A percentile compares a stretch with the other conserved stretches of the same genome.
Conservation (phyloP, 2,797 vertebrate species). For the Betta splendens region DNA sequence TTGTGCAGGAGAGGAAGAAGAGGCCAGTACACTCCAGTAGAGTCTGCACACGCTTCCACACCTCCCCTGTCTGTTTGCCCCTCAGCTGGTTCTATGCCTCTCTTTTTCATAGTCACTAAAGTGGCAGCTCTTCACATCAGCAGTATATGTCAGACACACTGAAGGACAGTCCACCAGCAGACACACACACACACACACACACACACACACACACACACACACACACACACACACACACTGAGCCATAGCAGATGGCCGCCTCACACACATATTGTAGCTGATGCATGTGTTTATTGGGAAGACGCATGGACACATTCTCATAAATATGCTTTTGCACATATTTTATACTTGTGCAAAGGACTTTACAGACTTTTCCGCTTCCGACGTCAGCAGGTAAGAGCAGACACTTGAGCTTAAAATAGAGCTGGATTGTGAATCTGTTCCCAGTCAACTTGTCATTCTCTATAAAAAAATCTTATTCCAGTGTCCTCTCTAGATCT, state of each 20-base stretch:
- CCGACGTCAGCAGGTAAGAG: conserved; percentile 15
- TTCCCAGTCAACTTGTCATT: conserved; percentile 5
- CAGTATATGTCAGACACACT: conserved; percentile 11
- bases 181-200: background rate
- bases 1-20: background rate
- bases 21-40: background rate
- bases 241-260: conserved; percentile 6
- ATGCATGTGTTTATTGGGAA: background rate
- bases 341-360: background rate
- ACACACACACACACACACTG: conserved; percentile 8
- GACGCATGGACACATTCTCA: background rate
- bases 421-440: conserved; percentile 8
- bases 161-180: conserved; percentile 13
- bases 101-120: conserved; percentile 19
- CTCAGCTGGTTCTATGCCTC: background rate
- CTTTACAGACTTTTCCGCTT: too few species aligned
- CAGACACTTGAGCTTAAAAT: conserved; percentile 19
- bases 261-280: conserved; percentile 6
- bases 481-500: conserved; percentile 22
- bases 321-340: conserved; percentile 1
- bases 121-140: conserved; percentile 16
- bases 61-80: background rate
- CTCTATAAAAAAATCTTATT: conserved; percentile 15
- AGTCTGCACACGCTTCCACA: background rate
- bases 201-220: conserved; percentile 12